Conservation (phyloP, 2,113 vertebrate species). For the Pollachius pollachius region DNA sequence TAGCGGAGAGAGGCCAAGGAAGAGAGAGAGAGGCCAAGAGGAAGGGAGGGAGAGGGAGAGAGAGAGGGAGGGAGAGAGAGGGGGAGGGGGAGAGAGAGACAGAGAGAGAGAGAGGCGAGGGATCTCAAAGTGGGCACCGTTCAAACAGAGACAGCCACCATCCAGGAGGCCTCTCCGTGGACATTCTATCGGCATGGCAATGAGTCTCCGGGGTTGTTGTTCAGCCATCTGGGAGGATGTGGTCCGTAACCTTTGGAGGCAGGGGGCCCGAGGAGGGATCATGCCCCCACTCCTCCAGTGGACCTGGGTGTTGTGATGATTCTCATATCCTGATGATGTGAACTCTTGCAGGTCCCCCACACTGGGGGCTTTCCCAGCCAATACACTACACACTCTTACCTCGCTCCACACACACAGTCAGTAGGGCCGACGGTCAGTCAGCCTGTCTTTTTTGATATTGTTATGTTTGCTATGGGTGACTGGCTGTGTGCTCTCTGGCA, state of each 20-base stretch:
- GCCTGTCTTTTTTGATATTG: too few relatives aligned
- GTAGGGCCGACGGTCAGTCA: too few relatives aligned
- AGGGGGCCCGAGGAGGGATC: background rate
- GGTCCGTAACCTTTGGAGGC: constrained; percentile 14
- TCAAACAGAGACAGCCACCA: constrained; percentile 26
- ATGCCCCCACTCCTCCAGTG: constrained; percentile 2
- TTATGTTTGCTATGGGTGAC: too few relatives aligned
- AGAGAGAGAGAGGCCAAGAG: background rate
- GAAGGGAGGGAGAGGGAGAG: background rate
- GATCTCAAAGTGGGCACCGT: constrained; percentile 30
- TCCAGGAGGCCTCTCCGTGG: constrained; percentile 9
- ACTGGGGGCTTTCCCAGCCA: background rate
- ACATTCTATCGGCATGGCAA: constrained; percentile 33
- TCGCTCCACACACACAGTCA: background rate
- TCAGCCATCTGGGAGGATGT: constrained; percentile 16
- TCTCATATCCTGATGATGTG: constrained; percentile 22
- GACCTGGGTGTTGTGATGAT: constrained; percentile 23
- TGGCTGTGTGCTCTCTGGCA: too few relatives aligned
- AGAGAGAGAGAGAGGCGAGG: background rate
- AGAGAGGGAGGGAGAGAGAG: constrained; percentile 1
- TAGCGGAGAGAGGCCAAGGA: background rate
- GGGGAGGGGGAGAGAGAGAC: background rate
- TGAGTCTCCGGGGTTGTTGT: constrained; percentile 26
- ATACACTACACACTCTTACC: too few relatives aligned
- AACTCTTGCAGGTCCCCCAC: constrained; percentile 24